phyloP scores from a whole-genome alignment of 2,113 vertebrate genomes.

The Muscicapa adusta region DNA sequence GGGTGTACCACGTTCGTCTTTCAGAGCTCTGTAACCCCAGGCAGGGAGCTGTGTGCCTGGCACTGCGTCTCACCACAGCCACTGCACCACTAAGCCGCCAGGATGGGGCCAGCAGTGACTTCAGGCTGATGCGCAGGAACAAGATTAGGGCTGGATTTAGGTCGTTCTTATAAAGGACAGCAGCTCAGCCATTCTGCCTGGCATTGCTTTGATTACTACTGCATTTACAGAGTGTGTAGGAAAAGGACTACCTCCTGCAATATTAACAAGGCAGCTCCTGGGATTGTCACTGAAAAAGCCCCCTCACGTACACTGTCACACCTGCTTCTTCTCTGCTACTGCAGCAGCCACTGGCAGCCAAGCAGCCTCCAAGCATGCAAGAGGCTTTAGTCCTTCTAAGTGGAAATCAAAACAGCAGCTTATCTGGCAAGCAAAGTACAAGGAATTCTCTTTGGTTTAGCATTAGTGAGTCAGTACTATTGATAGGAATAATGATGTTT shows the following conservation, averaged over 20 bases:
- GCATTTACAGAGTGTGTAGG: not conserved
- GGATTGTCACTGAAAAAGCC: not conserved
- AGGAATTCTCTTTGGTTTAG: not conserved
- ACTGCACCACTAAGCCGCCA: rapidly evolving
- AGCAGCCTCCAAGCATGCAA: not conserved
- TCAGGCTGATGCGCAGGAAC: not conserved
- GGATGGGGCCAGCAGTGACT: not conserved
- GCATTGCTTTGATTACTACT: not conserved
- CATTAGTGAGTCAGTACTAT: not conserved
- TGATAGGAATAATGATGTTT: not conserved
- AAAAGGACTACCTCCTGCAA: not conserved
- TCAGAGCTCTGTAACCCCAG: rapidly evolving
- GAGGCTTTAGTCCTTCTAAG: not conserved
- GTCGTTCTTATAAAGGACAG: not conserved
- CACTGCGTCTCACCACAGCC: rapidly evolving
- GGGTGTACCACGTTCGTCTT: rapidly evolving
- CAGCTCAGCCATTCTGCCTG: not conserved
- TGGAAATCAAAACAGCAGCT: conserved; percentile 25
- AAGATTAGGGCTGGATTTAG: conserved; percentile 45
- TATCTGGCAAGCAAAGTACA: not conserved
- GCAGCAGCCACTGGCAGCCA: not conserved
- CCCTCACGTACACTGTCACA: rapidly evolving
- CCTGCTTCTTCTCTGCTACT: not conserved
- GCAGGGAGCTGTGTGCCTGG: rapidly evolving
- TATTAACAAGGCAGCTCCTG: not conserved